phyloP scores from a whole-genome alignment of 2,113 vertebrate genomes.

The Neodon shergylaensis region DNA sequence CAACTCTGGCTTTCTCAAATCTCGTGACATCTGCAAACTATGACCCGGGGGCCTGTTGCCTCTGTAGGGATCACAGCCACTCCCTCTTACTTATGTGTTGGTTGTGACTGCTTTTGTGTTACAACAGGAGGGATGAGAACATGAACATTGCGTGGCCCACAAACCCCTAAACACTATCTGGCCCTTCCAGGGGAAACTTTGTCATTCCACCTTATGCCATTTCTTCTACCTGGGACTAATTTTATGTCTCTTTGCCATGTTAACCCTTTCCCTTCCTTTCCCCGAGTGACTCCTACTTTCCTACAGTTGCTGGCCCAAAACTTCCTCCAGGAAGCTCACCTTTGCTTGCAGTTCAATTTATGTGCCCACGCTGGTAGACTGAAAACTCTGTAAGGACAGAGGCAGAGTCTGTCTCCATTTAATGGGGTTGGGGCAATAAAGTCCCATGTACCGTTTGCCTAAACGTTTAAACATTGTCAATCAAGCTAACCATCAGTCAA shows the following conservation, averaged over 20 bases:
- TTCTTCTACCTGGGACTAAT: slow-evolving; percentile 1
- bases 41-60: background rate
- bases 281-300: background rate
- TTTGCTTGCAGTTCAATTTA: background rate
- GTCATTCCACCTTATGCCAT: background rate
- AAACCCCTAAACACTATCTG: background rate
- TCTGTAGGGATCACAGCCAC: background rate
- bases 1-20: background rate
- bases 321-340: slow-evolving; percentile 16
- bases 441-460: background rate
- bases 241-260: background rate
- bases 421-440: background rate
- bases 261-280: background rate
- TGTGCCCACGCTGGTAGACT: background rate
- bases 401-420: background rate
- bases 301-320: background rate
- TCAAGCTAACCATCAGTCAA: background rate
- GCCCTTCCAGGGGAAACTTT: background rate
- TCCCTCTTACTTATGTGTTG: background rate
- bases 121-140: background rate
- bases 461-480: slow-evolving; percentile 22
- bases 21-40: background rate
- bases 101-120: background rate
- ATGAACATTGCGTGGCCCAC: background rate
- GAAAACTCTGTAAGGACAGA: background rate